Evolutionary conservation across 2,113 vertebrate genomes (phyloP), one percentile per base, ranked within the genome.

Genomic region (Perccottus glenii): DNA sequence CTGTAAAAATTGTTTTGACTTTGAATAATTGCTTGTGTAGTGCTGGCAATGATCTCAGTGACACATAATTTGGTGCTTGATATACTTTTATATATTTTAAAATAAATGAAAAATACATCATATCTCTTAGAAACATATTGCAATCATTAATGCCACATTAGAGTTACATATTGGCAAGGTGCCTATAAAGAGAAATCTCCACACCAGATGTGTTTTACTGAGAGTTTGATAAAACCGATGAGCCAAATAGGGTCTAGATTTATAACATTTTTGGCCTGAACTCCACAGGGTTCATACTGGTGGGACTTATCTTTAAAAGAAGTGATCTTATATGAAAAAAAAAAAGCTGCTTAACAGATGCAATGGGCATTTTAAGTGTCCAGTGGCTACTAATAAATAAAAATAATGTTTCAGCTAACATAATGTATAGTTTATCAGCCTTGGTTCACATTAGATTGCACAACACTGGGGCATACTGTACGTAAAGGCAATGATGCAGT

Each of bases 111-210:
- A n/a, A 55, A 33, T 38, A 15, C 33, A 55, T 15, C 52, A 38
- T 55, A 55, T 55, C 52, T 55, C 4, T 12, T 7, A 33, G 52
- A 55, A 55, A 55, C 52, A 55, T 55, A 38, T n/a, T 55, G 52
- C 7, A 38, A 10, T 55, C 52, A 38, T 55, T 55, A 55, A 55
- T 15, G 33, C 12, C 36, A 32, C 52, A 38, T 55, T 55, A 55
- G 52, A 7, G 33, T 4, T 38, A 55, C 5, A 15, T 36, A 36
- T 55, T 55, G 52, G 52, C 52, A 36, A 55, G 15, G 52, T 6
- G 52, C 52, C 52, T 4, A 12, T n/a, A 55, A 55, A 55, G 9
- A 15, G 33, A 55, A 38, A 55, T 55, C 52, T 36, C 36, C 52
- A 2, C 52, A 35, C 52, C 52, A 55, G 32, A 55, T 55, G 33